phyloP scores from a whole-genome alignment of 2,888 invertebrate genomes.

The Acanthopleura granulata region DNA sequence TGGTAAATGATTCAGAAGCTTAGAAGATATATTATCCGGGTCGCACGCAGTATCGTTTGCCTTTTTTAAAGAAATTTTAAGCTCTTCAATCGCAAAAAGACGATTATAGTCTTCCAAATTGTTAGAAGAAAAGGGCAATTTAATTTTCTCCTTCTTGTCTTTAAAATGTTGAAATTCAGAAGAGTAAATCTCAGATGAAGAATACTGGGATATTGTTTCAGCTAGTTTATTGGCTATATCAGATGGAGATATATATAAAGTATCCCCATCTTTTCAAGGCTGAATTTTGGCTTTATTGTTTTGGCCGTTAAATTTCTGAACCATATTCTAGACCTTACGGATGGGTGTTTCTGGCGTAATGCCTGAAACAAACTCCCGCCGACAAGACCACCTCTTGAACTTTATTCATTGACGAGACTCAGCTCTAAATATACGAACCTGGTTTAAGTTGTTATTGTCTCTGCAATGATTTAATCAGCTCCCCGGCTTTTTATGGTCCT shows the following conservation, averaged over 20 bases:
- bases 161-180: not conserved
- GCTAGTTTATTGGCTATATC: not conserved
- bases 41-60: slow-evolving; percentile 23
- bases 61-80: not conserved
- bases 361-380: not conserved
- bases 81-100: not conserved
- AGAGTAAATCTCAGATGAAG: not conserved
- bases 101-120: not conserved
- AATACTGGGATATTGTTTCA: not conserved
- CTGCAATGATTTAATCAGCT: too few relatives aligned
- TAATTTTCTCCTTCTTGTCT: not conserved
- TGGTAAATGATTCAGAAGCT: slow-evolving; percentile 13
- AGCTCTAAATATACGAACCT: too few relatives aligned
- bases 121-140: not conserved
- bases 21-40: slow-evolving; percentile 27
- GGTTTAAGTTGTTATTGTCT: too few relatives aligned
- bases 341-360: not conserved
- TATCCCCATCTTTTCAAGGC: not conserved
- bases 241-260: not conserved
- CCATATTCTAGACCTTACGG: too few relatives aligned
- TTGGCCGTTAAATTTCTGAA: too few relatives aligned
- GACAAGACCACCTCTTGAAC: not conserved
- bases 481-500: too few relatives aligned
- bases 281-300: not conserved
- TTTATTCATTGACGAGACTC: not conserved